Conservation (phyloP, 2,113 vertebrate species). For the Pheucticus melanocephalus region DNA sequence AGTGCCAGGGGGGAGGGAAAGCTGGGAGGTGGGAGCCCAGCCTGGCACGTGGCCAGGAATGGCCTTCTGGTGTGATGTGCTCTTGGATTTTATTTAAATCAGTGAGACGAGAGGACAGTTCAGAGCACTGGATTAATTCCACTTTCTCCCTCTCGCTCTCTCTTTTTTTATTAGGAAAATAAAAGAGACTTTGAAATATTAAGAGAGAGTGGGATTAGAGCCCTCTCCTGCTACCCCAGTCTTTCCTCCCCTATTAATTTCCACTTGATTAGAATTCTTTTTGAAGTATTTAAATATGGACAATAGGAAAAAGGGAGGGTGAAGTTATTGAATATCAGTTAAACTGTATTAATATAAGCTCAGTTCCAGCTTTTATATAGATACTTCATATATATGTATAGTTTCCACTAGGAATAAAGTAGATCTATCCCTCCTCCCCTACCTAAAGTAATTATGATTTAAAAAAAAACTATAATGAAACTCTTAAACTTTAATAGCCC, state of each 20-base stretch:
- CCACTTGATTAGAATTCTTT: constrained; percentile 99
- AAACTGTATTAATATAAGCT: constrained; percentile 97
- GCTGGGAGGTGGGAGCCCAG: constrained; percentile 78
- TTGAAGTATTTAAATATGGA: constrained; percentile 99
- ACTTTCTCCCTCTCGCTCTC: constrained; percentile 76
- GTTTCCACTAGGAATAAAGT: constrained; percentile 81
- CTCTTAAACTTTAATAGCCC: constrained; percentile 81
- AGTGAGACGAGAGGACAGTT: constrained; percentile 93
- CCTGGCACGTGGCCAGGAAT: constrained; percentile 80
- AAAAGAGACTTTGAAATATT: constrained; percentile 99
- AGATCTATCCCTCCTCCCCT: constrained; percentile 72
- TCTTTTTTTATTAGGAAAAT: constrained; percentile 94
- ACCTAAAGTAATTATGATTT: constrained; percentile 83
- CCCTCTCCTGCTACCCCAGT: constrained; percentile 93
- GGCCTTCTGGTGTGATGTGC: constrained; percentile 84
- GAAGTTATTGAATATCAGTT: constrained; percentile 99
- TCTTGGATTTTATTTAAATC: constrained; percentile 95
- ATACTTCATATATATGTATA: constrained; percentile 83
- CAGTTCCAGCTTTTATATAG: constrained; percentile 79
- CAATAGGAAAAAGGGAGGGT: constrained; percentile 96
- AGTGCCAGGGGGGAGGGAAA: background rate
- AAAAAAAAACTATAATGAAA: constrained; percentile 74
- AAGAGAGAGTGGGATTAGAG: constrained; percentile 99
- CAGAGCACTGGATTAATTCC: constrained; percentile 98
- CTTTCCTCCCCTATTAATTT: constrained; percentile 98